phyloP scores from a whole-genome alignment of 2,888 invertebrate species.

The Drosophila kokeensis region DNA sequence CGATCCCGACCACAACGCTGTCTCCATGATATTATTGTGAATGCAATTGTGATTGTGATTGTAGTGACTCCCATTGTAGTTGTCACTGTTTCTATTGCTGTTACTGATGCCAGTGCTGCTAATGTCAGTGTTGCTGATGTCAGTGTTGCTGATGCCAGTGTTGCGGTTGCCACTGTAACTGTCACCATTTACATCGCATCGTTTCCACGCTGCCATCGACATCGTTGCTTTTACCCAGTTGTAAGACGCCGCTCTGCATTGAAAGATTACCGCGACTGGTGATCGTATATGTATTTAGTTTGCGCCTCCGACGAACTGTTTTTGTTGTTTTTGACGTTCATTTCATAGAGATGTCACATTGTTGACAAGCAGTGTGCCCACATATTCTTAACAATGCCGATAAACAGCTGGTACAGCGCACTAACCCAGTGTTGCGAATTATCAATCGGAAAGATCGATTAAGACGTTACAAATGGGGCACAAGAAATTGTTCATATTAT shows the following conservation, averaged over 20 bases:
- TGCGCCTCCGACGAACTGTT: slow-evolving; percentile 45
- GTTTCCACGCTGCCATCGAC: slow-evolving; percentile 48
- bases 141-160: slow-evolving; percentile 10
- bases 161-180: slow-evolving; percentile 8
- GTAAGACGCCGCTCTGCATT: slow-evolving; percentile 57
- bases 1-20: slow-evolving; percentile 32
- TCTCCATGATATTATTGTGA: slow-evolving; percentile 21
- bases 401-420: not conserved
- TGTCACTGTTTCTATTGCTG: not conserved
- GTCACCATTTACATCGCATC: slow-evolving; percentile 11
- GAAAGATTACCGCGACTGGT: slow-evolving; percentile 36
- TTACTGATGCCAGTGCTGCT: not conserved
- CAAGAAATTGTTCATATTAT: not conserved
- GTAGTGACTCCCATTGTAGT: slow-evolving; percentile 17
- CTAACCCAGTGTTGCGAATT: not conserved
- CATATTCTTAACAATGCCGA: slow-evolving; percentile 2
- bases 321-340: slow-evolving; percentile 53
- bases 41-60: slow-evolving; percentile 3
- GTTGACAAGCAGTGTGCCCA: slow-evolving; percentile 47
- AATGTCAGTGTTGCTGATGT: slow-evolving; percentile 1
- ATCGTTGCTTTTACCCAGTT: slow-evolving; percentile 42
- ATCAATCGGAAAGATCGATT: not conserved
- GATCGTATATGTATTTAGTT: slow-evolving; percentile 37
- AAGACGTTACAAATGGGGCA: not conserved
- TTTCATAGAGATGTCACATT: slow-evolving; percentile 44